Conservation (phyloP, 2,888 invertebrate species). For the Spisula solida region DNA sequence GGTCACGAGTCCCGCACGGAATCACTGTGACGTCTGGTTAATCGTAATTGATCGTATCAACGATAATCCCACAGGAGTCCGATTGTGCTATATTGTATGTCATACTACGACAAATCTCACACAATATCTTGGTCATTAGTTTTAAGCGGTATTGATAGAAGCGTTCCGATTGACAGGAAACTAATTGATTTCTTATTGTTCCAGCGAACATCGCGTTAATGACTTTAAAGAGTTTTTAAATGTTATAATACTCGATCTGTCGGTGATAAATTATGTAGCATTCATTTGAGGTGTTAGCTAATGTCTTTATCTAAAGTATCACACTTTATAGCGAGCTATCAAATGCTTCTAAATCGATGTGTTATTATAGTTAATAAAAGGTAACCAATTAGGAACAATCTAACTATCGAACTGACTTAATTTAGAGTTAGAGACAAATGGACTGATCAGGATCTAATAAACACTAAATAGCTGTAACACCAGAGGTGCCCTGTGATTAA, state of each 20-base stretch:
- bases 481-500: too few species aligned
- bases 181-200: constrained; percentile 13
- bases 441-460: too few species aligned
- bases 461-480: too few species aligned
- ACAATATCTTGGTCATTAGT: background rate
- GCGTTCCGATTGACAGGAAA: background rate
- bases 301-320: background rate
- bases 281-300: background rate
- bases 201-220: background rate
- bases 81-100: background rate
- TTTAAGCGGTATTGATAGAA: background rate
- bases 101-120: background rate
- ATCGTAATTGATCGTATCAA: background rate
- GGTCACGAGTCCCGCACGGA: background rate
- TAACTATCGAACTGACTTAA: background rate
- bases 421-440: too few species aligned
- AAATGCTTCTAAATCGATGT: background rate
- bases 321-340: background rate
- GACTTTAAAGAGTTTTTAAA: background rate
- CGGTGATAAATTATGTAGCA: background rate
- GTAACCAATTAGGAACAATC: background rate
- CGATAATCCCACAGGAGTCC: background rate
- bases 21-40: background rate
- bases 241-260: background rate
- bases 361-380: background rate